These are phyloP conservation scores for Melolontha melolontha DNA, from an alignment of 2,888 invertebrate species.

Conservation along the genomic window DNA sequence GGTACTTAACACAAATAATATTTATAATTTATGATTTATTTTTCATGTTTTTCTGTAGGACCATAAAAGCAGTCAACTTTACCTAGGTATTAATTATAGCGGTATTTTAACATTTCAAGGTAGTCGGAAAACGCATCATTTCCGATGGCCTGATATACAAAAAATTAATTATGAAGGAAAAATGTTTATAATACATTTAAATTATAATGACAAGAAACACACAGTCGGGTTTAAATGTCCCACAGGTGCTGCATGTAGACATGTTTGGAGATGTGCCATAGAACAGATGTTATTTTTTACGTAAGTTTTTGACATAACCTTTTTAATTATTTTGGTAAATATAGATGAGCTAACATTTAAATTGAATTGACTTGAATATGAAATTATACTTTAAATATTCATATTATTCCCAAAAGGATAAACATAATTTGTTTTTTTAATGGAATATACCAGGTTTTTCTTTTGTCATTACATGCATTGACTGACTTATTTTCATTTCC, in stretches of 20 bases:
- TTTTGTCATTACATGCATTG: no score
- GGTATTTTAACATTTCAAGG: slow-evolving; percentile 97
- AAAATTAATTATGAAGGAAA: slow-evolving; percentile 97
- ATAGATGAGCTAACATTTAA: no score
- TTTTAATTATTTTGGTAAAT: neutral
- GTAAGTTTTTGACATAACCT: slow-evolving; percentile 70
- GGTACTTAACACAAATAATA: slow-evolving; percentile 65
- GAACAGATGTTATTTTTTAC: slow-evolving; percentile 99
- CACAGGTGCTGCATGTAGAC: slow-evolving; percentile 90
- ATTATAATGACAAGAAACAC: slow-evolving; percentile 93
- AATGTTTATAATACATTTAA: slow-evolving; percentile 96
- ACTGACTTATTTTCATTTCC: no score
- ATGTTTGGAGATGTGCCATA: slow-evolving; percentile 97
- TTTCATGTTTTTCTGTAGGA: slow-evolving; percentile 73
- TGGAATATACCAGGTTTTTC: no score
- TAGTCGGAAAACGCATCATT: slow-evolving; percentile 92
- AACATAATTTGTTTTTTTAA: neutral
- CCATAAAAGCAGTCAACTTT: slow-evolving; percentile 90
- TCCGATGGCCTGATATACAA: slow-evolving; percentile 95
- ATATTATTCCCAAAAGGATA: neutral
- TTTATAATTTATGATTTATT: slow-evolving; percentile 21
- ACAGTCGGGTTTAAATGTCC: slow-evolving; percentile 97
- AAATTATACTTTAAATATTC: slow-evolving; percentile 6
- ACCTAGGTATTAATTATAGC: slow-evolving; percentile 94
- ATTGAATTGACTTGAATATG: neutral